A percentile compares a stretch with the other conserved stretches of the same genome.
These are phyloP conservation scores for Coelopa pilipes DNA, from an alignment of 2,888 invertebrate genomes.

Conservation along the genomic window DNA sequence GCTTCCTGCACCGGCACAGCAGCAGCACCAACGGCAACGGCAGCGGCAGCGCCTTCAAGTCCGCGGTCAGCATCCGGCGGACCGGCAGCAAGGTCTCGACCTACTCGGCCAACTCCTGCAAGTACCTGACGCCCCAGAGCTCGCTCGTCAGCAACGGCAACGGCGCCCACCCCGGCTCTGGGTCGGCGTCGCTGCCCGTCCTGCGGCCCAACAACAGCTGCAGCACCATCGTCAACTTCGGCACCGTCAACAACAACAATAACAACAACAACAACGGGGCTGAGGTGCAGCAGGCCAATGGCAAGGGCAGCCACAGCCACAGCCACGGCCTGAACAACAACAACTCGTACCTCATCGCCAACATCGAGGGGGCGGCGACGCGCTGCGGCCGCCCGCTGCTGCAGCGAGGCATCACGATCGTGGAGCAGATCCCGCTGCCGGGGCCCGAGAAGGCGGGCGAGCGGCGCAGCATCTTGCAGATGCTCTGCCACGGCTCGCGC, in stretches of 20 bases:
- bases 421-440: conserved; percentile 52
- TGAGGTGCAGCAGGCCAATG: conserved; percentile 11
- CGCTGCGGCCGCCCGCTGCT: conserved; percentile 51
- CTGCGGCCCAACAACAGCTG: conserved; percentile 60
- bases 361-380: conserved; percentile 40
- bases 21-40: conserved; percentile 50
- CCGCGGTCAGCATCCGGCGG: conserved; percentile 58
- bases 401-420: conserved; percentile 60
- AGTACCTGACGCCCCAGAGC: conserved; percentile 62
- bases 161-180: conserved; percentile 35
- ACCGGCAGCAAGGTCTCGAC: conserved; percentile 65
- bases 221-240: conserved; percentile 59
- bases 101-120: conserved; percentile 64
- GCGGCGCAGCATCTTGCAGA: conserved; percentile 58
- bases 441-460: conserved; percentile 41
- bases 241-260: conserved; percentile 47
- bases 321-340: conserved; percentile 25
- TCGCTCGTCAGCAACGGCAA: conserved; percentile 52
- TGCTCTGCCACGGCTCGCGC: conserved; percentile 64
- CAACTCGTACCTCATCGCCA: conserved; percentile 22
- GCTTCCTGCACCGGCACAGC: conserved; percentile 38
- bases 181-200: conserved; percentile 33
- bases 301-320: conserved; percentile 26
- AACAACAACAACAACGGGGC: conserved; percentile 35
- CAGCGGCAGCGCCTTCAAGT: conserved; percentile 48